Conservation (phyloP, 2,888 invertebrate genomes). For the Hanleya hanleyi region DNA sequence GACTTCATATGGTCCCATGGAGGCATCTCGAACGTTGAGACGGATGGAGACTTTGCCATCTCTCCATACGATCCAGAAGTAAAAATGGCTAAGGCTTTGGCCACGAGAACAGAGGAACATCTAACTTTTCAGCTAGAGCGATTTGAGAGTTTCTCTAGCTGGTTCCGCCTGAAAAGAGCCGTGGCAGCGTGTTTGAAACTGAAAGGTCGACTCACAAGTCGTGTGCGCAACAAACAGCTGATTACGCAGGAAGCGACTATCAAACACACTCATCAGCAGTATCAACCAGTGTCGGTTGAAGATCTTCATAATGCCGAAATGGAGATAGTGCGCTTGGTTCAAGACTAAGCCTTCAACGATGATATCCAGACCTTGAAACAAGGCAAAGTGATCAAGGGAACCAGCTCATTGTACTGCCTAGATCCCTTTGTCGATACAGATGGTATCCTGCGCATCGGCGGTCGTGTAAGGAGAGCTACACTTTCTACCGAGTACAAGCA, state of each 20-base stretch:
- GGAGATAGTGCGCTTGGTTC: not conserved
- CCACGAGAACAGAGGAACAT: not conserved
- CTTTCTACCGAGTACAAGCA: not conserved
- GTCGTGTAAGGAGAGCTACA: not conserved
- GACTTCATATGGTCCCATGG: too few species aligned
- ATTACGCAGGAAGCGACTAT: too few species aligned
- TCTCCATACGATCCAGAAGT: too few species aligned
- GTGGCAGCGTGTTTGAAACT: conserved; percentile 11
- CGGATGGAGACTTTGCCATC: too few species aligned
- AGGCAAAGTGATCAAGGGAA: too few species aligned
- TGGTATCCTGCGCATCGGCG: too few species aligned
- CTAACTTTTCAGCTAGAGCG: not conserved
- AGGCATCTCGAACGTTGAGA: too few species aligned
- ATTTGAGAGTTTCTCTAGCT: conserved; percentile 19
- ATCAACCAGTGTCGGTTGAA: not conserved
- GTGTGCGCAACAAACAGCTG: not conserved
- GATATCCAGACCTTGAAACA: not conserved
- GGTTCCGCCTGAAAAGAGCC: conserved; percentile 7
- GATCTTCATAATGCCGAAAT: not conserved
- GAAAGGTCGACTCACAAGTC: not conserved
- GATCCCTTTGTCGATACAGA: too few species aligned
- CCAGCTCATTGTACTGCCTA: too few species aligned
- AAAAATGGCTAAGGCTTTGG: not conserved
- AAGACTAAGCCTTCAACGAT: not conserved
- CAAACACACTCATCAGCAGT: too few species aligned